These are phyloP conservation scores for Stegostoma tigrinum DNA, from an alignment of 2,113 vertebrate genomes.

Conservation along the genomic window DNA sequence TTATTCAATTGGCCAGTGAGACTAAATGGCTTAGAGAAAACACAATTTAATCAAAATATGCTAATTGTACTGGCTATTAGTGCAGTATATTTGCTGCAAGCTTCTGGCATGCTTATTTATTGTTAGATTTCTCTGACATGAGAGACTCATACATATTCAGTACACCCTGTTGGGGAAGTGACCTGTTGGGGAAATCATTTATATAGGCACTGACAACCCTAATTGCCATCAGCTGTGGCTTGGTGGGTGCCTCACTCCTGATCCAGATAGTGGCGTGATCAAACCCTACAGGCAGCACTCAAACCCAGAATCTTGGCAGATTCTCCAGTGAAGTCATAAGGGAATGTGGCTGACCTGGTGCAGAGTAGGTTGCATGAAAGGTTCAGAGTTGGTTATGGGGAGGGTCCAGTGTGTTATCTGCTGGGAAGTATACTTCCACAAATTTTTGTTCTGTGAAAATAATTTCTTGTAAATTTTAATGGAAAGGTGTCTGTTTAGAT, in stretches of 20 bases:
- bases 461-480: neutral
- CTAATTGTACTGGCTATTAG: neutral
- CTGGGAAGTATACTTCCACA: neutral
- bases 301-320: neutral
- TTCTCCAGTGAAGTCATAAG: neutral
- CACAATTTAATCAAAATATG: neutral
- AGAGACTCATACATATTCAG: too few relatives aligned
- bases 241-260: neutral
- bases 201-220: neutral
- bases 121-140: neutral
- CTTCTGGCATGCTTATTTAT: neutral
- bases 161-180: neutral
- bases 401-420: neutral
- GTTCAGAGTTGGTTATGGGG: neutral
- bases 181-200: neutral
- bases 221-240: neutral
- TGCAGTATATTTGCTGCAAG: neutral
- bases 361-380: neutral
- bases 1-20: conserved; percentile 19
- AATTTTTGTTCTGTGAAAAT: neutral
- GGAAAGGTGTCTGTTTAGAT: neutral
- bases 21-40: neutral
- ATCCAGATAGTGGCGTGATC: neutral
- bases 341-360: neutral
- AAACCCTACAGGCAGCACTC: neutral